Conservation (phyloP, 2,888 invertebrate species). For the Allygus modestus region DNA sequence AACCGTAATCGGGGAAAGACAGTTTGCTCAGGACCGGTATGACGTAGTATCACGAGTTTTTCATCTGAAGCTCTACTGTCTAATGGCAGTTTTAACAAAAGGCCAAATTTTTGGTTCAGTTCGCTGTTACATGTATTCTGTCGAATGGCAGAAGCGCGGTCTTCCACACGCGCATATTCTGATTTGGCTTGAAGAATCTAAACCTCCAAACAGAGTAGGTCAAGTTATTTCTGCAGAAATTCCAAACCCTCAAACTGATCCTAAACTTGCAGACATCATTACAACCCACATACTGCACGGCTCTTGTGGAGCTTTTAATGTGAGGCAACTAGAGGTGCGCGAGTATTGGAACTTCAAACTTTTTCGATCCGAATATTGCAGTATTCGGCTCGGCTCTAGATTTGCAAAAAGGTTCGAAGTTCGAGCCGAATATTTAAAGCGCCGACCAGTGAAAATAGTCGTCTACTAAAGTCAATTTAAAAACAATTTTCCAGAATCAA, state of each 20-base stretch:
- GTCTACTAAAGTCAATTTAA: too few species aligned
- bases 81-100: conserved; percentile 57
- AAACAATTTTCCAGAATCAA: too few species aligned
- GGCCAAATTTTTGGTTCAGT: conserved; percentile 61
- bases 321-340: too few species aligned
- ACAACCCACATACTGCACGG: conserved; percentile 73
- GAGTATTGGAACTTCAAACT: too few species aligned
- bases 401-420: too few species aligned
- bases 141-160: conserved; percentile 71
- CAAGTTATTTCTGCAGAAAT: conserved; percentile 72
- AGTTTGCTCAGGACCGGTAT: conserved; percentile 65
- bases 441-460: too few species aligned
- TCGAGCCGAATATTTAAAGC: too few species aligned
- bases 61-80: conserved; percentile 60
- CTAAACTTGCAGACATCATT: conserved; percentile 68
- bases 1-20: conserved; percentile 59
- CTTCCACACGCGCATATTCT: conserved; percentile 71
- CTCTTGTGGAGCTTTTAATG: conserved; percentile 72
- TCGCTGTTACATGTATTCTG: conserved; percentile 69
- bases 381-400: too few species aligned
- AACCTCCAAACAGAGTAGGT: conserved; percentile 72
- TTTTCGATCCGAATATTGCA: too few species aligned
- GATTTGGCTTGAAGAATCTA: conserved; percentile 71
- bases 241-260: conserved; percentile 69
- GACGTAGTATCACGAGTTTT: conserved; percentile 67